Evolutionary conservation across 2,888 invertebrate genomes (phyloP).

Genomic region (Linnaemya tessellans): DNA sequence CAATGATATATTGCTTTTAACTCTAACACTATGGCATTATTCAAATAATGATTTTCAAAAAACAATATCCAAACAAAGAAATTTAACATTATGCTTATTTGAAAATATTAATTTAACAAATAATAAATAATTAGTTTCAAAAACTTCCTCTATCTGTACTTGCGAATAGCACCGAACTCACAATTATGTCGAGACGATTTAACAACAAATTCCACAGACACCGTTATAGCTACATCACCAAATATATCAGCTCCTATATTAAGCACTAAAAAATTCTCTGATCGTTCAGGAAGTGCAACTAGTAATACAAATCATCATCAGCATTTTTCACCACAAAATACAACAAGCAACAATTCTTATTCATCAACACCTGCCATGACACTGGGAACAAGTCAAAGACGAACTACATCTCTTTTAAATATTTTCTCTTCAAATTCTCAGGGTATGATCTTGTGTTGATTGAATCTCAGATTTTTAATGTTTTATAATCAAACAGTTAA

Average conservation of each 20-base stretch:
- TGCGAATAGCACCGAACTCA: conserved; percentile 60
- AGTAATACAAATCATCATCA: conserved; percentile 62
- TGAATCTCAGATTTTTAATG: conserved; percentile 67
- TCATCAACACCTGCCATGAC: conserved; percentile 73
- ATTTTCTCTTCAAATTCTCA: conserved; percentile 97
- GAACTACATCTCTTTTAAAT: conserved; percentile 97
- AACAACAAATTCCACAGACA: conserved; percentile 57
- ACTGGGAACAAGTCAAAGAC: conserved; percentile 84
- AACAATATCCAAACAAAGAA: conserved; percentile 17
- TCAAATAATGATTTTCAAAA: conserved; percentile 11
- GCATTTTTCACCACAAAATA: conserved; percentile 57
- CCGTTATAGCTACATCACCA: conserved; percentile 54
- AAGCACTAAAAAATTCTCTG: conserved; percentile 63
- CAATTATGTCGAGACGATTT: conserved; percentile 67
- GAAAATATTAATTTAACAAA: conserved; percentile 22
- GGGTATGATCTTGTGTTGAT: conserved; percentile 85
- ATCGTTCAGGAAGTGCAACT: conserved; percentile 51
- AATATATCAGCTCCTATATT: conserved; percentile 62
- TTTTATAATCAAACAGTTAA: conserved; percentile 38
- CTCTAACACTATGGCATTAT: conserved; percentile 6
- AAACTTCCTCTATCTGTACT: conserved; percentile 73
- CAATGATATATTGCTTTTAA: not conserved
- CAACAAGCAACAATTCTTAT: conserved; percentile 67
- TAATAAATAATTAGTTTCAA: conserved; percentile 54
- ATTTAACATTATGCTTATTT: not conserved